phyloP scores from a whole-genome alignment of 1,140 invertebrate species.

The Teleogryllus occipitalis region DNA sequence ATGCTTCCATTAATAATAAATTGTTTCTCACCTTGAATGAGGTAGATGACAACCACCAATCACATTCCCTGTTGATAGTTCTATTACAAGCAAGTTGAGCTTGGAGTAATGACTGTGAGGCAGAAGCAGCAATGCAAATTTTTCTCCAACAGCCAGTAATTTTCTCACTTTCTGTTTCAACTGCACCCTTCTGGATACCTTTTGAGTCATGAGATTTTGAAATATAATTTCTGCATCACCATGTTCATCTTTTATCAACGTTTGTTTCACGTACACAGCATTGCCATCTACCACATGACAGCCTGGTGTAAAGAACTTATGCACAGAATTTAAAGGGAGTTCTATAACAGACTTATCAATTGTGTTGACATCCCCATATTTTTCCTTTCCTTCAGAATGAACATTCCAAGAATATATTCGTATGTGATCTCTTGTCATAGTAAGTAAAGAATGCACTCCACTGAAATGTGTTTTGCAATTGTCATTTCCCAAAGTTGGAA shows the following conservation, averaged over 20 bases:
- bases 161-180: not conserved
- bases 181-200: not conserved
- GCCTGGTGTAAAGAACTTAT: conserved; percentile 8
- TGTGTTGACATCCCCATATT: not conserved
- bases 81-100: not conserved
- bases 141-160: conserved; percentile 13
- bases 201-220: not conserved
- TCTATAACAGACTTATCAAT: conserved; percentile 7
- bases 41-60: conserved; percentile 13
- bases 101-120: not conserved
- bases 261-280: not conserved
- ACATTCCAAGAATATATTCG: not conserved
- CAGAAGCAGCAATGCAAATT: conserved; percentile 10
- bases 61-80: conserved; percentile 6
- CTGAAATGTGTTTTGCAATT: not conserved
- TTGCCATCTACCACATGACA: not conserved
- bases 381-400: not conserved
- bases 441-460: conserved; percentile 10
- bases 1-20: no score
- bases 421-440: not conserved
- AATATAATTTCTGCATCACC: not conserved
- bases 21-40: conserved; percentile 5
- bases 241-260: conserved; percentile 12
- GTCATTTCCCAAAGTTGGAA: not conserved
- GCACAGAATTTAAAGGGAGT: conserved; percentile 4